These are phyloP conservation scores for Corythornis madagascariensis DNA, from an alignment of 2,113 vertebrate species.

Conservation along the genomic window DNA sequence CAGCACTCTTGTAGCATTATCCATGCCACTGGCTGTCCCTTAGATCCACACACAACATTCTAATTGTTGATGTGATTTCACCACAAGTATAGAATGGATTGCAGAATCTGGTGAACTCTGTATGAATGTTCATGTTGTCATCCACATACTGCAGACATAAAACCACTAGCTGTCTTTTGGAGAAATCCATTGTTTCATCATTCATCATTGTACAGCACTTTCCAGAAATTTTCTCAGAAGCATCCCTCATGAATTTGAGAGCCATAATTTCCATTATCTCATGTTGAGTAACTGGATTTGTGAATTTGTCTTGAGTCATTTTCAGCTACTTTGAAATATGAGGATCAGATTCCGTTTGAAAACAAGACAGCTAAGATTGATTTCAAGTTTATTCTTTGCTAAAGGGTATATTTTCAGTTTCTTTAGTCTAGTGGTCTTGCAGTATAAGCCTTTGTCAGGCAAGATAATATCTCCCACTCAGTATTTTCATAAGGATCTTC, in stretches of 20 bases:
- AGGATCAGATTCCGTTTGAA: slow-evolving; percentile 57
- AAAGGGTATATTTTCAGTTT: slow-evolving; percentile 59
- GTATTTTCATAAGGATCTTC: slow-evolving; percentile 64
- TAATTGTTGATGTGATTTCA: not conserved
- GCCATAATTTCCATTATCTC: slow-evolving; percentile 71
- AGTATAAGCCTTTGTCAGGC: slow-evolving; percentile 46
- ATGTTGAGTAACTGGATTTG: slow-evolving; percentile 71
- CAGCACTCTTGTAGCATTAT: not conserved
- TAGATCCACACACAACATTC: not conserved
- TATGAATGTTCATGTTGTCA: slow-evolving; percentile 52
- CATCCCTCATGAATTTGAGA: slow-evolving; percentile 58
- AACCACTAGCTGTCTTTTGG: slow-evolving; percentile 52
- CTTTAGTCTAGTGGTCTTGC: slow-evolving; percentile 27
- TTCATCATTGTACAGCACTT: slow-evolving; percentile 61
- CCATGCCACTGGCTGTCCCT: not conserved
- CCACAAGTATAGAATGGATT: slow-evolving; percentile 3
- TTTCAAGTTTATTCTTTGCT: slow-evolving; percentile 46
- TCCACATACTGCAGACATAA: slow-evolving; percentile 40
- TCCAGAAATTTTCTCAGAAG: slow-evolving; percentile 70
- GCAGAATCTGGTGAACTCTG: slow-evolving; percentile 2
- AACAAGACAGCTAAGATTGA: slow-evolving; percentile 51
- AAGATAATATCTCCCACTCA: slow-evolving; percentile 56
- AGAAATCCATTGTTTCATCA: slow-evolving; percentile 69
- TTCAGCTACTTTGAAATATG: slow-evolving; percentile 66
- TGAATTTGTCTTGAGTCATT: slow-evolving; percentile 71